Evolutionary conservation across 2,888 invertebrate genomes (phyloP).

Genomic region (Pachycephus smyrnensis): DNA sequence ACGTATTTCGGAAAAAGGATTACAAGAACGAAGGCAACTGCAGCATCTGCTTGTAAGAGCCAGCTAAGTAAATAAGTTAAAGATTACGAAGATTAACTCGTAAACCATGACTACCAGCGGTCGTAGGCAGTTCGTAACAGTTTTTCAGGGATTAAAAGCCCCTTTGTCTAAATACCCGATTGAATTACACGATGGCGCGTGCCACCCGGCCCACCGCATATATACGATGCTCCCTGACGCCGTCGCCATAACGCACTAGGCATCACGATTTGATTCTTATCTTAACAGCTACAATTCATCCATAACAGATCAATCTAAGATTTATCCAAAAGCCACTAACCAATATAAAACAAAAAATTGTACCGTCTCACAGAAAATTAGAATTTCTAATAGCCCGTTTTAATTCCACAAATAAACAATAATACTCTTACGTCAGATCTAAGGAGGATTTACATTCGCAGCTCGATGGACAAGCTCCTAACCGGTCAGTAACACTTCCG

Average conservation of each 20-base stretch:
- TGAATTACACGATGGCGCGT: slow-evolving; percentile 64
- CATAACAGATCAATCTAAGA: not conserved
- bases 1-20: slow-evolving; percentile 42
- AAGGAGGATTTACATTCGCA: not conserved
- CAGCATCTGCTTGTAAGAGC: slow-evolving; percentile 42
- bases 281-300: not conserved
- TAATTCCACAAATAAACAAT: not conserved
- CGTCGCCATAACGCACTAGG: slow-evolving; percentile 9
- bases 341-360: not conserved
- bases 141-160: slow-evolving; percentile 39
- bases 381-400: not conserved
- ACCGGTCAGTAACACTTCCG: not conserved
- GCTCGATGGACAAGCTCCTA: not conserved
- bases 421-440: not conserved
- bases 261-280: not conserved
- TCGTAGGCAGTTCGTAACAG: slow-evolving; percentile 41
- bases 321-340: not conserved
- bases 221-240: slow-evolving; percentile 3
- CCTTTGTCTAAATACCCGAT: slow-evolving; percentile 62
- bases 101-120: slow-evolving; percentile 26
- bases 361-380: not conserved
- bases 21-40: slow-evolving; percentile 18
- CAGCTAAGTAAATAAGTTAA: slow-evolving; percentile 53
- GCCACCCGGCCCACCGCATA: slow-evolving; percentile 50
- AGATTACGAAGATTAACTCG: slow-evolving; percentile 36